Evolutionary conservation across 2,797 vertebrate genomes (phyloP).

Genomic region (Schizopygopsis malacanthus): DNA sequence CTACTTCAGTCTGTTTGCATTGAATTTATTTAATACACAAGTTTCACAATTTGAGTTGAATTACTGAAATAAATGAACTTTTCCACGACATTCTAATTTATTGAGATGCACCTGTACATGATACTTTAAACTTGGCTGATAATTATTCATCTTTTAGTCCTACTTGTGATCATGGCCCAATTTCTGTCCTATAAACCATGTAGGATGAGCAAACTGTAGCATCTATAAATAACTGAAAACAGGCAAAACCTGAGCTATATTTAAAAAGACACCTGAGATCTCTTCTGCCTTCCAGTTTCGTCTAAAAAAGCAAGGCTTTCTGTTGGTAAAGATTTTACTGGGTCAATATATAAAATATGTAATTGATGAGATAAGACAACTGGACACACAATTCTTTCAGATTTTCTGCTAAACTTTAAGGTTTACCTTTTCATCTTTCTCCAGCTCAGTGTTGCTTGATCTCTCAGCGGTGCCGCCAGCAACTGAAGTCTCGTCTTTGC

Average conservation of each 20-base stretch:
- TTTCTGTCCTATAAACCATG: slow-evolving; percentile 32
- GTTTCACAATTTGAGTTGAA: too few species aligned
- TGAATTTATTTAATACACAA: too few species aligned
- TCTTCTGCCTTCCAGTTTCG: background rate
- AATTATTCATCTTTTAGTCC: slow-evolving; percentile 1
- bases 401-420: background rate
- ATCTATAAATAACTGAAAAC: slow-evolving; percentile 33
- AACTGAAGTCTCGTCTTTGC: slow-evolving; percentile 71
- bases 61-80: too few species aligned
- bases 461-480: slow-evolving; percentile 75
- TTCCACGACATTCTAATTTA: too few species aligned
- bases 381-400: background rate
- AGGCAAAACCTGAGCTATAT: background rate
- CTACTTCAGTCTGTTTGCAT: too few species aligned
- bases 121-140: background rate
- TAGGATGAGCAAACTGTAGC: slow-evolving; percentile 2
- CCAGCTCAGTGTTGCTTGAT: slow-evolving; percentile 63
- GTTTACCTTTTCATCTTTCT: slow-evolving; percentile 65
- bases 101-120: background rate
- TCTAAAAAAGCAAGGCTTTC: background rate
- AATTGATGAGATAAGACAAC: background rate
- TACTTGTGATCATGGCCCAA: slow-evolving; percentile 29
- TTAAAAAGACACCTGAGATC: background rate
- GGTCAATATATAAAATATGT: background rate
- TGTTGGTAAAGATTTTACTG: background rate